Evolutionary conservation across 2,888 invertebrate genomes (phyloP).

Genomic region (Petrophora chlorosata): DNA sequence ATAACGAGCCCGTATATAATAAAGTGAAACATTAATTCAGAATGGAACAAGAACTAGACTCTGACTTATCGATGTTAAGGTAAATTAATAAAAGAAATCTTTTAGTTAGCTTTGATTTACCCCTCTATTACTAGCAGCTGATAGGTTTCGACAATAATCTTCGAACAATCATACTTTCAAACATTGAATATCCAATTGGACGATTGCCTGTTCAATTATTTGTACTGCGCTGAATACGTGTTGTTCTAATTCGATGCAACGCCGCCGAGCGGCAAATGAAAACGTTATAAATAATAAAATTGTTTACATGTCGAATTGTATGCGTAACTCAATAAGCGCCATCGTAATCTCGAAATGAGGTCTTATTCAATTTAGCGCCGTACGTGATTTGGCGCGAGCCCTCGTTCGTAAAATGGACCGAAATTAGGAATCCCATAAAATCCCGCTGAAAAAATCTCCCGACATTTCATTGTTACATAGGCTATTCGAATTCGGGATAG

Average conservation of each 20-base stretch:
- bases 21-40: neutral
- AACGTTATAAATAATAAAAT: conserved; percentile 50
- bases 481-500: conserved; percentile 4
- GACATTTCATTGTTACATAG: conserved; percentile 23
- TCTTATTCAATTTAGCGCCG: conserved; percentile 69
- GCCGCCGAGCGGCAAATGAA: conserved; percentile 36
- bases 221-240: neutral
- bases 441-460: conserved; percentile 19
- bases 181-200: neutral
- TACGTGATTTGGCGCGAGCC: conserved; percentile 68
- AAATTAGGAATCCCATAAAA: conserved; percentile 50
- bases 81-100: neutral
- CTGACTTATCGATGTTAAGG: neutral
- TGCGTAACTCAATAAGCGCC: conserved; percentile 56
- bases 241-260: conserved; percentile 30
- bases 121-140: neutral
- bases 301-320: conserved; percentile 59
- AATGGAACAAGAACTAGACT: too few species aligned
- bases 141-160: too few species aligned
- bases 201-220: neutral
- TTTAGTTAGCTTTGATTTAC: neutral
- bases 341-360: conserved; percentile 64
- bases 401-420: conserved; percentile 46
- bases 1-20: too few species aligned
- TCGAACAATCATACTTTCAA: neutral